Conservation (phyloP, 2,888 invertebrate genomes). For the Cephus runcator region DNA sequence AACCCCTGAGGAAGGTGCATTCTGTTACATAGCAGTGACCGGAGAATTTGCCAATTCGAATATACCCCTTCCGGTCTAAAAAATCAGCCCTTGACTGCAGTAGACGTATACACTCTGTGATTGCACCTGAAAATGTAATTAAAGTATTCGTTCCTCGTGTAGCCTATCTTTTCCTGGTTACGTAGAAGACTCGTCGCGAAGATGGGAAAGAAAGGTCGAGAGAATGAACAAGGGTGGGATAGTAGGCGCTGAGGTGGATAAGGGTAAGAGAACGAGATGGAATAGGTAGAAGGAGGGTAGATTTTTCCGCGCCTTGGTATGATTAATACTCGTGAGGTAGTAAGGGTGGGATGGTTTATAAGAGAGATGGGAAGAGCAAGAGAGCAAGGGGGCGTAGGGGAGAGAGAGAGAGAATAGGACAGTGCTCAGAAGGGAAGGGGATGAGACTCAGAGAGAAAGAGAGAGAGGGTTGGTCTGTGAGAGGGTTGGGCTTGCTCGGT, state of each 20-base stretch:
- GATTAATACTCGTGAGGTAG: slow-evolving; percentile 55
- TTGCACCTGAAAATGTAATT: neutral
- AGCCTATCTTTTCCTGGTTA: slow-evolving; percentile 1
- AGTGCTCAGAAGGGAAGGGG: neutral
- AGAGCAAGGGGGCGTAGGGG: slow-evolving; percentile 5
- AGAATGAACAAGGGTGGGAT: neutral
- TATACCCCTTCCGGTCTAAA: slow-evolving; percentile 31
- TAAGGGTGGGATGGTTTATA: slow-evolving; percentile 24
- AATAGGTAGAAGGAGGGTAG: slow-evolving; percentile 35
- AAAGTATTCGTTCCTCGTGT: slow-evolving; percentile 8
- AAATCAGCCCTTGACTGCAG: neutral
- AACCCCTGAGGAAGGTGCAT: slow-evolving; percentile 68
- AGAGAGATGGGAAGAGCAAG: slow-evolving; percentile 15
- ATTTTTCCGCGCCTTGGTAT: slow-evolving; percentile 60
- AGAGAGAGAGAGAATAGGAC: slow-evolving; percentile 7
- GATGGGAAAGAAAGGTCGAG: slow-evolving; percentile 3
- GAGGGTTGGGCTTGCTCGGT: slow-evolving; percentile 18
- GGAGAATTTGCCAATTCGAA: slow-evolving; percentile 66
- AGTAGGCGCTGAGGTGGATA: too few relatives aligned
- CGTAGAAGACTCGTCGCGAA: neutral
- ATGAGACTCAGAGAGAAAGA: slow-evolving; percentile 27
- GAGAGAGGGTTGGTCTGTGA: slow-evolving; percentile 10
- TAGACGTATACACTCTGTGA: too few relatives aligned
- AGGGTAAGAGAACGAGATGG: too few relatives aligned
- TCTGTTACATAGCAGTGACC: slow-evolving; percentile 69